Percentiles rank a stretch among this genome's conserved stretches.
Evolutionary conservation across 2,797 vertebrate species (phyloP).

Genomic region (Spondyliosoma cantharus): DNA sequence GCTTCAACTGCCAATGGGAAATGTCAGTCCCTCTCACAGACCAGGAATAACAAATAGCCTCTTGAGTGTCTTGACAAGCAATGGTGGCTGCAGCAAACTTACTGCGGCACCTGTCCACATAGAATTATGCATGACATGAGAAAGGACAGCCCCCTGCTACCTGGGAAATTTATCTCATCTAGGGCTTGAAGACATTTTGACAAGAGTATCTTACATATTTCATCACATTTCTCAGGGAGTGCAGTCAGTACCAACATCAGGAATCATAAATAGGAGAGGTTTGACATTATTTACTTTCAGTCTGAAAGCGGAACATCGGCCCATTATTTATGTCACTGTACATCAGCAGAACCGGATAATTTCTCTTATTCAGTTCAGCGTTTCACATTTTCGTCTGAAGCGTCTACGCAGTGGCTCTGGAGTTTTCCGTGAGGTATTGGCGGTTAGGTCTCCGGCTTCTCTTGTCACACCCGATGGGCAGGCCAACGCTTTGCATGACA

Average conservation of each 20-base stretch:
- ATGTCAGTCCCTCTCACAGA: constrained; percentile 69
- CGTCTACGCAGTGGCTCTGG: background rate
- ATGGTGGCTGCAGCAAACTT: constrained; percentile 51
- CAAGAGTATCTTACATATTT: constrained; percentile 62
- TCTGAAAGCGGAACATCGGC: constrained; percentile 28
- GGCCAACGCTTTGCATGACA: too few species aligned
- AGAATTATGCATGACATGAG: constrained; percentile 59
- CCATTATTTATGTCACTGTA: constrained; percentile 44
- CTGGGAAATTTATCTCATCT: constrained; percentile 59
- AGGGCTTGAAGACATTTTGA: constrained; percentile 52
- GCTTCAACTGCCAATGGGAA: constrained; percentile 74
- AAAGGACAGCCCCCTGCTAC: constrained; percentile 35
- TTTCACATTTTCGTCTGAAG: constrained; percentile 4
- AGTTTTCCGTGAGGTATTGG: too few species aligned
- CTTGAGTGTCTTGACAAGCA: constrained; percentile 68
- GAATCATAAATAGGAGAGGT: constrained; percentile 46
- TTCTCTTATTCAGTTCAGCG: constrained; percentile 28
- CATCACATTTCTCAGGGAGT: constrained; percentile 43
- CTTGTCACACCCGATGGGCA: too few species aligned
- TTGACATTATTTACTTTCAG: constrained; percentile 55
- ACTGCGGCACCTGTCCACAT: constrained; percentile 11
- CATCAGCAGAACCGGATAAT: constrained; percentile 10
- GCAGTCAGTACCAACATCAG: constrained; percentile 23
- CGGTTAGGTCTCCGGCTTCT: too few species aligned
- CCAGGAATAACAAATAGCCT: constrained; percentile 75